Evolutionary conservation across 23 tunicate species (phyloP).

Genomic region (Oikopleura vanhoeffeni): DNA sequence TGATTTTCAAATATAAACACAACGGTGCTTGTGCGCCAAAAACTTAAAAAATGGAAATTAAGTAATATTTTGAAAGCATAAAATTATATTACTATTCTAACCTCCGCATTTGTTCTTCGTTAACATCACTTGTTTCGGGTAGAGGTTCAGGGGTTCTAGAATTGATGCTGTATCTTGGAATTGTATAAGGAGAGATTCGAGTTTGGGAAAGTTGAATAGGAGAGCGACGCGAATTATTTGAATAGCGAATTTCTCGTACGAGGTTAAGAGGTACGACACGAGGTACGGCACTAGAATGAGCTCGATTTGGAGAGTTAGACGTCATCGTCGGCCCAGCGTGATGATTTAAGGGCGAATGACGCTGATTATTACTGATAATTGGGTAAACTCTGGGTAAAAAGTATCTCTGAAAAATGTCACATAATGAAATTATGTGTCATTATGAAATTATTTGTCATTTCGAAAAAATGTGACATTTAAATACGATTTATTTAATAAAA

Average conservation of each 20-base stretch:
- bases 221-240: slow-evolving; percentile 15
- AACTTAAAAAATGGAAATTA: no score
- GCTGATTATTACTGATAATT: background rate
- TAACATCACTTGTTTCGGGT: background rate
- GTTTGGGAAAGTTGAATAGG: slow-evolving; percentile 14
- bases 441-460: no score
- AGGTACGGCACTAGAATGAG: background rate
- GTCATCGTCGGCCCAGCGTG: background rate
- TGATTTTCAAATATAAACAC: no score
- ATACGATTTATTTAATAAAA: no score
- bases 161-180: slow-evolving; percentile 14
- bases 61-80: no score
- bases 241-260: background rate
- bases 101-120: background rate
- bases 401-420: background rate
- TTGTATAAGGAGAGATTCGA: slow-evolving; percentile 12
- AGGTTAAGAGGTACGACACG: background rate
- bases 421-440: no score
- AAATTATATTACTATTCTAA: no score
- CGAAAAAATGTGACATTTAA: no score
- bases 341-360: background rate
- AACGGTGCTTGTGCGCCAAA: no score
- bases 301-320: background rate
- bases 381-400: background rate
- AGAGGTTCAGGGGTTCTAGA: slow-evolving; percentile 13